Conservation (phyloP, 2,888 invertebrate genomes). For the Calameuta pallipes region DNA sequence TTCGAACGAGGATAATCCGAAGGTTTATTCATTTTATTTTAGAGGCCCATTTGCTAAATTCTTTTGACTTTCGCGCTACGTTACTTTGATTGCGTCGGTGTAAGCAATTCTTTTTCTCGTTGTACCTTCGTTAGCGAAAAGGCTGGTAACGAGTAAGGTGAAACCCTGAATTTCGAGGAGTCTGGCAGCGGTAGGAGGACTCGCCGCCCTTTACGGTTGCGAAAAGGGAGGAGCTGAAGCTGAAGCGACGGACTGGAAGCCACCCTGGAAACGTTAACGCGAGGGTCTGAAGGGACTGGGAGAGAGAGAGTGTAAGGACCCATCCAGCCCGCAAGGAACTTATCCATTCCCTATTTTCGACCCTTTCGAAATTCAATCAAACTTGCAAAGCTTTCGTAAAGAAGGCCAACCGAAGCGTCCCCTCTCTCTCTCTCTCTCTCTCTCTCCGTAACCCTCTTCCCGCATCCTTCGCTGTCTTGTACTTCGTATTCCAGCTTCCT, state of each 20-base stretch:
- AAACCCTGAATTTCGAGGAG: constrained; percentile 1
- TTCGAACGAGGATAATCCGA: background rate
- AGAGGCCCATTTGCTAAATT: background rate
- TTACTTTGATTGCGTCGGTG: background rate
- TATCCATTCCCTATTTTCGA: constrained; percentile 4
- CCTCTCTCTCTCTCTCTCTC: background rate
- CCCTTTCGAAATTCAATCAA: constrained; percentile 49
- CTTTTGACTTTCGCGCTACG: background rate
- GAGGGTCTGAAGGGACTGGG: background rate
- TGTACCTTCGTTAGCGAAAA: background rate
- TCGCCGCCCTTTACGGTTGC: background rate
- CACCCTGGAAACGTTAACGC: background rate
- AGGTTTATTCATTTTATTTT: background rate
- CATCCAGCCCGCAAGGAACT: constrained; percentile 1
- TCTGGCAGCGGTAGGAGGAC: background rate
- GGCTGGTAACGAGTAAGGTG: background rate
- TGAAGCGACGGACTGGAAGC: background rate
- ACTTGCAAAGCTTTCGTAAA: constrained; percentile 49
- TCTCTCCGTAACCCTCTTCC: background rate
- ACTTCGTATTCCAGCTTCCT: background rate
- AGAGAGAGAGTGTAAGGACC: background rate
- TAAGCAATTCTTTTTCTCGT: background rate
- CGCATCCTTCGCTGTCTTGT: background rate
- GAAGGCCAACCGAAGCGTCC: constrained; percentile 1
- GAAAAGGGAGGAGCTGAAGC: background rate